phyloP scores from a whole-genome alignment of 2,797 vertebrate genomes.

The Pampus argenteus region DNA sequence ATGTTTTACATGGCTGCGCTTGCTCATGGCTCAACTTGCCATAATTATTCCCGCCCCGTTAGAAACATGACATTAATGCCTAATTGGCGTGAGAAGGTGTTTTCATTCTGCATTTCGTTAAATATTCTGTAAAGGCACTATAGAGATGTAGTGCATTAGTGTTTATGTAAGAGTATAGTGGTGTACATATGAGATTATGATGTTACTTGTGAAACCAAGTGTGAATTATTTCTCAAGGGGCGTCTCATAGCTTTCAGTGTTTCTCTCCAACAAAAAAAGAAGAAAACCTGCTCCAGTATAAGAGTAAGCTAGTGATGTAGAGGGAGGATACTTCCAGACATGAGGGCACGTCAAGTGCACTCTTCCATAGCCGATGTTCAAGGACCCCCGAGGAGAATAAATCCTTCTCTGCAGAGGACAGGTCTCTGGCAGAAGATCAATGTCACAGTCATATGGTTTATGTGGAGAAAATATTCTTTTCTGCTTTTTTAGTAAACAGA shows the following conservation, averaged over 20 bases:
- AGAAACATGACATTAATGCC: background rate
- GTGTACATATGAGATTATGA: no score
- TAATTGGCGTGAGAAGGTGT: background rate
- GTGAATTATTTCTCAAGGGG: no score
- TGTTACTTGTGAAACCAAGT: no score
- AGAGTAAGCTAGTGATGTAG: background rate
- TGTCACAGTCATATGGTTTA: slow-evolving; percentile 4
- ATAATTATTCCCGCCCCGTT: background rate
- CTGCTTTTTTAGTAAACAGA: slow-evolving; percentile 17
- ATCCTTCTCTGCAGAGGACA: slow-evolving; percentile 2
- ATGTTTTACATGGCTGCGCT: background rate
- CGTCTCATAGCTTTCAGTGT: background rate
- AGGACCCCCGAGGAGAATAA: slow-evolving; percentile 15
- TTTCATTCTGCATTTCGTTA: no score
- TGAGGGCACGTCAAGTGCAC: background rate
- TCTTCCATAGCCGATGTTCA: slow-evolving; percentile 9
- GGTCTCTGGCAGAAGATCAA: slow-evolving; percentile 36
- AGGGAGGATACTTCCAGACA: slow-evolving; percentile 3
- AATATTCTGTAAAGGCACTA: no score
- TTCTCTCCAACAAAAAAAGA: background rate
- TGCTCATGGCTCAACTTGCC: background rate
- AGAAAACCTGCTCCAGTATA: slow-evolving; percentile 12
- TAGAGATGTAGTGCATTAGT: no score
- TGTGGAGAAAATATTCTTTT: slow-evolving; percentile 31
- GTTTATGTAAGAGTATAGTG: no score